These are phyloP conservation scores for Cheiracanthium punctorium DNA, from an alignment of 2,888 invertebrate genomes.

Conservation along the genomic window DNA sequence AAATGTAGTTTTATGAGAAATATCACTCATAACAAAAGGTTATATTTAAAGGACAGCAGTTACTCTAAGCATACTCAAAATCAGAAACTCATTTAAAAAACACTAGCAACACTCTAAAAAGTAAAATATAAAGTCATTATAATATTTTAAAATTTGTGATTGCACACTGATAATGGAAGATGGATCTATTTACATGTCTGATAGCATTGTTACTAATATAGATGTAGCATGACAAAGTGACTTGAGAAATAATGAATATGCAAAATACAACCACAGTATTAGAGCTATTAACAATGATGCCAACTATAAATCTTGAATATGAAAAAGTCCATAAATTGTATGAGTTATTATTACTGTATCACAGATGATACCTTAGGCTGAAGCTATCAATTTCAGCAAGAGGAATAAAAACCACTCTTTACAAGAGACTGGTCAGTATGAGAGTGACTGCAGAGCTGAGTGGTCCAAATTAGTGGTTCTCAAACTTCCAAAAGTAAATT, in stretches of 20 bases:
- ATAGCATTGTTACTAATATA: neutral
- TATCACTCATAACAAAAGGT: no score
- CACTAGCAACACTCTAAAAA: neutral
- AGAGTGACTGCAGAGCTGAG: conserved; percentile 14
- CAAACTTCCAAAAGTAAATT: no score
- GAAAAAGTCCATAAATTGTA: conserved; percentile 16
- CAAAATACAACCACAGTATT: neutral
- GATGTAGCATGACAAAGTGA: neutral
- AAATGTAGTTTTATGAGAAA: no score
- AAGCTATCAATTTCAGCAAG: conserved; percentile 62
- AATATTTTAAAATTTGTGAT: neutral
- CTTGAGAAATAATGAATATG: conserved; percentile 8
- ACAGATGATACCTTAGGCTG: conserved; percentile 70
- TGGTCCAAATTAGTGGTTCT: neutral
- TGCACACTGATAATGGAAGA: neutral
- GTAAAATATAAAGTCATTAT: neutral
- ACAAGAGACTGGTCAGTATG: conserved; percentile 10
- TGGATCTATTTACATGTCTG: neutral
- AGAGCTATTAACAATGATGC: neutral
- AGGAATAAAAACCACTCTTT: conserved; percentile 39
- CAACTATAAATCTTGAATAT: conserved; percentile 7
- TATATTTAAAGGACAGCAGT: neutral
- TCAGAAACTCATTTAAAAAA: neutral
- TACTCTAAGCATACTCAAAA: neutral
- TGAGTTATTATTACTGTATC: conserved; percentile 38